These are phyloP conservation scores for Cirrhinus molitorella DNA, from an alignment of 2,797 vertebrate species.

Conservation along the genomic window DNA sequence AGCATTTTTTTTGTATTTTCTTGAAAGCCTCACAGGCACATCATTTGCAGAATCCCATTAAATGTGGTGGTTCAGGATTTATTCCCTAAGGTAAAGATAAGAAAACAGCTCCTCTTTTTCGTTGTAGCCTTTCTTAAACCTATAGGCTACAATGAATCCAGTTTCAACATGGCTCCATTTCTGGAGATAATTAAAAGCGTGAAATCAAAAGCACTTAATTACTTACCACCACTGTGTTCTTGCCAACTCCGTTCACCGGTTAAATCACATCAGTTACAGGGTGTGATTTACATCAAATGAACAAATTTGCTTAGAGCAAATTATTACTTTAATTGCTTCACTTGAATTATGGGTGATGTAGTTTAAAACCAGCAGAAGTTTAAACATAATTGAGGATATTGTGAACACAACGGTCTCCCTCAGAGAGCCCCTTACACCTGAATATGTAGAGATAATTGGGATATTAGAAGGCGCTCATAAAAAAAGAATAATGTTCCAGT, in stretches of 20 bases:
- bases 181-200: not conserved
- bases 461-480: not conserved
- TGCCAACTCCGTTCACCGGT: not conserved
- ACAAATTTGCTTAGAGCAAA: not conserved
- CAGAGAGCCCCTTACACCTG: not conserved
- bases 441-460: not conserved
- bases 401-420: conserved; percentile 1
- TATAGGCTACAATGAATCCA: not conserved
- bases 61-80: not conserved
- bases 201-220: not conserved
- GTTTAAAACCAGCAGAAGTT: conserved; percentile 21
- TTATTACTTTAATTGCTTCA: conserved; percentile 24
- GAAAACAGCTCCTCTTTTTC: conserved; percentile 6
- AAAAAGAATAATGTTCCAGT: not conserved
- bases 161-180: conserved; percentile 5
- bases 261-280: conserved; percentile 16
- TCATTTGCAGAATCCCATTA: conserved; percentile 21
- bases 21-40: not conserved
- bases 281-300: conserved; percentile 13
- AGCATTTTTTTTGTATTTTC: not conserved
- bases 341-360: conserved; percentile 25
- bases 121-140: not conserved
- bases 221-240: conserved; percentile 2
- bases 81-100: not conserved
- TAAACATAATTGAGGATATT: not conserved